Conservation (phyloP, 2,113 vertebrate genomes). For the Myotis lucifugus region DNA sequence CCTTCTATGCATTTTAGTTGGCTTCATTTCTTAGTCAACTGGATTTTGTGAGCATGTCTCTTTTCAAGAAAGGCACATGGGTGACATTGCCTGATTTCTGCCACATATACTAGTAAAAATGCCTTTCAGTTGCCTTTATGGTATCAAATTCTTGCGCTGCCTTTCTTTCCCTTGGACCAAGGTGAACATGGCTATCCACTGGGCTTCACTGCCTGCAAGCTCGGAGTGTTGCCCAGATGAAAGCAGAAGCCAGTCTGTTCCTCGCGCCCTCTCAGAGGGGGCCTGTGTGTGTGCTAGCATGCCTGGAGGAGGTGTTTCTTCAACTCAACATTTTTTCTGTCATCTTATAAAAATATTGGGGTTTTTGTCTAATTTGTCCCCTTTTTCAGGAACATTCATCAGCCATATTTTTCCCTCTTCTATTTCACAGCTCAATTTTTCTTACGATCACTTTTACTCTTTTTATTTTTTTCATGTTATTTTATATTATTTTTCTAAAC, state of each 20-base stretch:
- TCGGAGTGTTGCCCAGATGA: not conserved
- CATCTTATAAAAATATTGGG: not conserved
- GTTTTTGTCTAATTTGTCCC: not conserved
- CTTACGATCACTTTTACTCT: not conserved
- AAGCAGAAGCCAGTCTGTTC: not conserved
- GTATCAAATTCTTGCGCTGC: not conserved
- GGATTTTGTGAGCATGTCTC: constrained; percentile 38
- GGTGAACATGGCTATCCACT: not conserved
- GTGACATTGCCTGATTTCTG: constrained; percentile 21
- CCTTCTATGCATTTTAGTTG: constrained; percentile 43
- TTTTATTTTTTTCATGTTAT: not conserved
- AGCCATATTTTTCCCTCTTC: not conserved
- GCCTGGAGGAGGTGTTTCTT: not conserved
- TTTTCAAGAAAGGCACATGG: not conserved
- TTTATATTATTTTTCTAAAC: constrained; percentile 15
- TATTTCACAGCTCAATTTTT: not conserved
- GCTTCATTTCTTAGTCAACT: constrained; percentile 59
- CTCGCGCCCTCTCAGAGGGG: too few species aligned
- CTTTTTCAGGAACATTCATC: not conserved
- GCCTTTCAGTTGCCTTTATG: not conserved
- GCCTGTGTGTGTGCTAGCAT: not conserved
- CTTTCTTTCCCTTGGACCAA: not conserved
- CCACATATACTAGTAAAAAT: not conserved
- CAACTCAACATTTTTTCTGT: constrained; percentile 5
- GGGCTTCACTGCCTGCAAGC: not conserved